phyloP scores from a whole-genome alignment of 2,888 invertebrate genomes.

The Villa cingulata region DNA sequence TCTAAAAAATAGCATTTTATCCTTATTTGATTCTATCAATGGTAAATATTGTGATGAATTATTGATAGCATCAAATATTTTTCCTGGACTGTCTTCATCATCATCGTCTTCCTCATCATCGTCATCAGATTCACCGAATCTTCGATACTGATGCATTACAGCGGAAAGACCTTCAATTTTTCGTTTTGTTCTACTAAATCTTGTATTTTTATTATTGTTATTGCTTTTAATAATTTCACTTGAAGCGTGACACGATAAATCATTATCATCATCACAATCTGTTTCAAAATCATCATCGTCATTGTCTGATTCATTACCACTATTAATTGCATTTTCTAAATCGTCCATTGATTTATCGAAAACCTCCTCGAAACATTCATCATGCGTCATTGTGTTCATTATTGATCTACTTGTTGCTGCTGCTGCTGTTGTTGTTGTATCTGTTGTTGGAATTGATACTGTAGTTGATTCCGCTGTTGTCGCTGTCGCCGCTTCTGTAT shows the following conservation, averaged over 20 bases:
- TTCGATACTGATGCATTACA: slow-evolving; percentile 17
- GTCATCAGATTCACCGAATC: slow-evolving; percentile 21
- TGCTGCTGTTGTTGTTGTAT: neutral
- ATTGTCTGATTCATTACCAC: slow-evolving; percentile 12
- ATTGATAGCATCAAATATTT: slow-evolving; percentile 16
- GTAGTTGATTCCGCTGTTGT: neutral
- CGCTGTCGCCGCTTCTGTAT: slow-evolving; percentile 5
- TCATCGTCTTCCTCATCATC: slow-evolving; percentile 14
- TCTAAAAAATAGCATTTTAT: slow-evolving; percentile 23
- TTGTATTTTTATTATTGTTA: neutral
- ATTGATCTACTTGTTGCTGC: neutral
- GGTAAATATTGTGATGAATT: slow-evolving; percentile 18
- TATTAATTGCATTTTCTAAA: slow-evolving; percentile 23
- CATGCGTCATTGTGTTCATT: slow-evolving; percentile 10
- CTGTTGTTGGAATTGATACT: too few species aligned
- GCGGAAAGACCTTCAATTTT: neutral
- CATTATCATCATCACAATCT: neutral
- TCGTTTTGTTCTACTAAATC: neutral
- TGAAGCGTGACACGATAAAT: neutral
- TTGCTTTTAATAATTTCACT: neutral
- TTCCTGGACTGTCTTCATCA: slow-evolving; percentile 13
- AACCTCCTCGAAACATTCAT: slow-evolving; percentile 29
- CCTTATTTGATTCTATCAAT: slow-evolving; percentile 19
- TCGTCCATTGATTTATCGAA: slow-evolving; percentile 34
- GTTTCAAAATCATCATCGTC: neutral